Percentiles rank a stretch among this genome's conserved stretches.
Evolutionary conservation across 2,113 vertebrate species (phyloP).

Genomic region (Gavia stellata): DNA sequence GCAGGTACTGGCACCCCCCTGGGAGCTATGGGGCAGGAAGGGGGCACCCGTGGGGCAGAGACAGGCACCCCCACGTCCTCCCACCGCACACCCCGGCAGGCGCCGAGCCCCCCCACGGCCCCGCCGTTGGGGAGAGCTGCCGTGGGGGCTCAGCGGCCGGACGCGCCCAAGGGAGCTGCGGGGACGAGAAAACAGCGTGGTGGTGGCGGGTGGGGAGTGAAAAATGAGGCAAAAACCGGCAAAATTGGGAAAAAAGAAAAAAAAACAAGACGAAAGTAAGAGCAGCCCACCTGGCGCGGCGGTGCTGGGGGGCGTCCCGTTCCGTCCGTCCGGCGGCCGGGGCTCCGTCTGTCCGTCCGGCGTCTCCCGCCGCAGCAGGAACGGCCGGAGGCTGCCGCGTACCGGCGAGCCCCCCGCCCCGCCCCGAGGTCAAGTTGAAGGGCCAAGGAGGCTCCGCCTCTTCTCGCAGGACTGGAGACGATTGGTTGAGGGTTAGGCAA

Average conservation of each 20-base stretch:
- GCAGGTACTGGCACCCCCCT: not conserved
- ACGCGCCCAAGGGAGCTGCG: not conserved
- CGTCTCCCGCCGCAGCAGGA: constrained; percentile 60
- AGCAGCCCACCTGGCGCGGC: not conserved
- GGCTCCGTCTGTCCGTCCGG: not conserved
- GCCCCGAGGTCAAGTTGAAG: constrained; percentile 65
- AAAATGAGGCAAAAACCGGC: not conserved
- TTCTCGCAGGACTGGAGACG: constrained; percentile 73
- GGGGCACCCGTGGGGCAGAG: not conserved
- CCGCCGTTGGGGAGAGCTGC: not conserved
- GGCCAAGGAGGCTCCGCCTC: constrained; percentile 83
- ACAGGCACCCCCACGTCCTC: not conserved
- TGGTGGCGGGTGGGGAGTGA: not conserved
- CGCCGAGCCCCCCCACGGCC: not conserved
- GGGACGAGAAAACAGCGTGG: not conserved
- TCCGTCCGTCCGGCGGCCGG: not conserved
- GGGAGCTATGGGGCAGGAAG: too few species aligned
- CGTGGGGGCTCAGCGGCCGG: not conserved
- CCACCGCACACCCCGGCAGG: not conserved
- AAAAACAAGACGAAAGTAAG: not conserved
- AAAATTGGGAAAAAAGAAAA: not conserved
- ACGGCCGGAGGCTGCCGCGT: constrained; percentile 60
- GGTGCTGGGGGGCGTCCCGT: not conserved
- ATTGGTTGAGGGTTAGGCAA: not conserved
- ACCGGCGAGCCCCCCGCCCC: constrained; percentile 65